Percentiles rank a stretch among this genome's conserved stretches.
These are phyloP conservation scores for Syrrhaptes paradoxus DNA, from an alignment of 2,113 vertebrate genomes.

Conservation along the genomic window DNA sequence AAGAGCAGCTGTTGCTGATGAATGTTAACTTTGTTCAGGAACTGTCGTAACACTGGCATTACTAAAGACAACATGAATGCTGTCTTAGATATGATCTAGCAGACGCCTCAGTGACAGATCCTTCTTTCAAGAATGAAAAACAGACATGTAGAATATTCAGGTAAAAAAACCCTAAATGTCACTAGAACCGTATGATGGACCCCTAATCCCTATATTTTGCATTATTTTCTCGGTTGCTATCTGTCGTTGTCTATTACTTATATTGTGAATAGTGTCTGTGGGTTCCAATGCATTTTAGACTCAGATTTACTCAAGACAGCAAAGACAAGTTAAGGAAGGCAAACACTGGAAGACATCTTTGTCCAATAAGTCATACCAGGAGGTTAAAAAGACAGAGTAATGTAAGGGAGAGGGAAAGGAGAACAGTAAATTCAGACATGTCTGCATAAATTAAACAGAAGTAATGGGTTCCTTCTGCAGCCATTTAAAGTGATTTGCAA, in stretches of 20 bases:
- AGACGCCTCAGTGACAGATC: not conserved
- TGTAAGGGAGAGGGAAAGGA: not conserved
- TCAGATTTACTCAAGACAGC: not conserved
- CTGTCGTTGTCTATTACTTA: fast-evolving
- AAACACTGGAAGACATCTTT: not conserved
- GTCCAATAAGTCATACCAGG: not conserved
- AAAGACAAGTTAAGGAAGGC: not conserved
- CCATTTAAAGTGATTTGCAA: not conserved
- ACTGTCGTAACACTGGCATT: not conserved
- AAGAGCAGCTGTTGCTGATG: not conserved
- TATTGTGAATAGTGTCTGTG: not conserved
- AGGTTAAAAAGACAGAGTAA: not conserved
- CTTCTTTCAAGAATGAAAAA: not conserved
- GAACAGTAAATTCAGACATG: not conserved
- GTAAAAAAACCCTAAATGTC: not conserved
- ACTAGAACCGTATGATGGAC: not conserved
- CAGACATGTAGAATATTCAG: not conserved
- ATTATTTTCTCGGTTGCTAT: not conserved
- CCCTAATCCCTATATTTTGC: not conserved
- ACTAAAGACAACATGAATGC: not conserved
- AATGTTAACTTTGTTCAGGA: not conserved
- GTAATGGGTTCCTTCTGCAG: fast-evolving
- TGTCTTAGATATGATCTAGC: not conserved
- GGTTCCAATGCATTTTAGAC: not conserved
- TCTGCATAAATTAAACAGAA: not conserved